A percentile compares a stretch with the other conserved stretches of the same genome.
These are phyloP conservation scores for Volucella zonaria DNA, from an alignment of 2,888 invertebrate species.

Conservation along the genomic window DNA sequence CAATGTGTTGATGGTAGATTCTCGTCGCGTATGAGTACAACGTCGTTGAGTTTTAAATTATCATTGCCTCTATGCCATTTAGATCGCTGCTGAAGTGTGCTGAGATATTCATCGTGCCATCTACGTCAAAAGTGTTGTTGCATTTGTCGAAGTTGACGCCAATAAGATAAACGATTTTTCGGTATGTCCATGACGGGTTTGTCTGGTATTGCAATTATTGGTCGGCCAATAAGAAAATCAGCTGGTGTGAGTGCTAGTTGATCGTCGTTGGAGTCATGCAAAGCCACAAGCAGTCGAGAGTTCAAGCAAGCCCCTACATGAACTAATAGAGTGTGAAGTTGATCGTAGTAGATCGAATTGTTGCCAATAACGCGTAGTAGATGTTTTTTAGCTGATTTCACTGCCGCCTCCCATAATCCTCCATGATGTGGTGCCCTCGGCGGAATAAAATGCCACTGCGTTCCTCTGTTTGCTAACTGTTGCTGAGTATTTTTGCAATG, in stretches of 20 bases:
- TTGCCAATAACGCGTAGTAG: constrained; percentile 20
- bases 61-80: constrained; percentile 12
- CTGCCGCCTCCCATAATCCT: constrained; percentile 36
- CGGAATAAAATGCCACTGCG: constrained; percentile 33
- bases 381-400: constrained; percentile 27
- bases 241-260: constrained; percentile 4
- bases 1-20: constrained; percentile 1
- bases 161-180: constrained; percentile 17
- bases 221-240: constrained; percentile 22
- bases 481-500: constrained; percentile 8
- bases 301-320: constrained; percentile 15
- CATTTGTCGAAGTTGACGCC: constrained; percentile 10
- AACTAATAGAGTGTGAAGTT: constrained; percentile 23
- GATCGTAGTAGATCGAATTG: constrained; percentile 18
- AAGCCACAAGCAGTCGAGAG: constrained; percentile 21
- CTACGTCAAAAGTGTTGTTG: constrained; percentile 20
- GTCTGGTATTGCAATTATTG: constrained; percentile 20
- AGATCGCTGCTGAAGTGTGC: constrained; percentile 9
- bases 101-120: constrained; percentile 13
- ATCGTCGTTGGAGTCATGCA: constrained; percentile 11
- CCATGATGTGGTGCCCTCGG: constrained; percentile 34
- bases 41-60: background rate
- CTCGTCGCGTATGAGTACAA: constrained; percentile 11
- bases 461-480: constrained; percentile 4
- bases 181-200: constrained; percentile 16